phyloP scores from a whole-genome alignment of 2,113 vertebrate genomes.

The Apus apus region DNA sequence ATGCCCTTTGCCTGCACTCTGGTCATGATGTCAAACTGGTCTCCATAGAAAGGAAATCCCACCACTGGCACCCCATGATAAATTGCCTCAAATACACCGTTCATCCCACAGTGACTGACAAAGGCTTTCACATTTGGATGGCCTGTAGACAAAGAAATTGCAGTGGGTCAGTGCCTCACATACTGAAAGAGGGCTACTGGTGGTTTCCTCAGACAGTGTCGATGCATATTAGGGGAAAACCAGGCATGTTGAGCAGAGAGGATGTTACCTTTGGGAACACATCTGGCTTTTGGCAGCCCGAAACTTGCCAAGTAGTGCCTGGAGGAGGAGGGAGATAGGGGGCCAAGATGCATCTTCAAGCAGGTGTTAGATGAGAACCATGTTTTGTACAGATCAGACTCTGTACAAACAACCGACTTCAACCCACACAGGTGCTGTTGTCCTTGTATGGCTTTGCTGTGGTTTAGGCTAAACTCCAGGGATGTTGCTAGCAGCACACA shows the following conservation, averaged over 20 bases:
- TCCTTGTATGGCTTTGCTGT: background rate
- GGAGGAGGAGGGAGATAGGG: background rate
- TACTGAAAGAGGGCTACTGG: background rate
- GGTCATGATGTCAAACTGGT: constrained; percentile 75
- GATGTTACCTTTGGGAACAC: background rate
- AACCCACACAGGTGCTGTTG: background rate
- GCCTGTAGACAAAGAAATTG: background rate
- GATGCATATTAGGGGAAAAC: background rate
- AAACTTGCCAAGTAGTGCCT: background rate
- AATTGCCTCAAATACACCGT: constrained; percentile 72
- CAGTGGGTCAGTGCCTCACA: background rate
- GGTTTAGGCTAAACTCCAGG: constrained; percentile 21
- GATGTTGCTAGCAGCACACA: background rate
- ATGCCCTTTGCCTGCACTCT: constrained; percentile 72
- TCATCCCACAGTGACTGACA: constrained; percentile 72
- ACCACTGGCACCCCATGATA: constrained; percentile 73
- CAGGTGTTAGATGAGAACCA: background rate
- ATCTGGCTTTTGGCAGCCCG: background rate
- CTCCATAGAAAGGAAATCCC: constrained; percentile 74
- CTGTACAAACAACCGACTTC: background rate
- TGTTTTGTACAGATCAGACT: background rate
- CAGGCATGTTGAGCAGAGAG: background rate
- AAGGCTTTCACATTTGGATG: constrained; percentile 70
- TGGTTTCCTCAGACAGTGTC: background rate
- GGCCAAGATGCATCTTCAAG: background rate